Percentiles rank a stretch among this genome's conserved stretches.
These are phyloP conservation scores for Schizotus pectinicornis DNA, from an alignment of 2,888 invertebrate species.

Conservation along the genomic window DNA sequence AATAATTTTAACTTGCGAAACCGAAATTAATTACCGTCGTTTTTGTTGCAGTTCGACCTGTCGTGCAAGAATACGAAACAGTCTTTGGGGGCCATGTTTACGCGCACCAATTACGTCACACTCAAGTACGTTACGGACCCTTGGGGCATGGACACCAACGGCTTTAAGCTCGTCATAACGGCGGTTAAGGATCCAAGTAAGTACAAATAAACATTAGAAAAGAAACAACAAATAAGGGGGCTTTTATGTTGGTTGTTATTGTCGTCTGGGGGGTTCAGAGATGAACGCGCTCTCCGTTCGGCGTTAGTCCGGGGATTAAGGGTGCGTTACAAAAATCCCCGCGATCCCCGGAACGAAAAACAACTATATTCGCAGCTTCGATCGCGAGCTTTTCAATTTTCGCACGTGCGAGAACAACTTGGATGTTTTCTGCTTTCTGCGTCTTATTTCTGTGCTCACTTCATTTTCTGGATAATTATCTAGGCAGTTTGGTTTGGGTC, in stretches of 20 bases:
- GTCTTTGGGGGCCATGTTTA: conserved; percentile 86
- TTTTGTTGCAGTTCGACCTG: conserved; percentile 78
- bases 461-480: too few species aligned
- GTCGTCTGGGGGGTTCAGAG: neutral
- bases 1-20: neutral
- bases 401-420: too few species aligned
- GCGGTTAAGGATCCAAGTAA: conserved; percentile 93
- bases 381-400: too few species aligned
- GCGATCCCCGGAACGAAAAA: too few species aligned
- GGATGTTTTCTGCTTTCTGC: too few species aligned
- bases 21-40: neutral
- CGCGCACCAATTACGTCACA: conserved; percentile 92
- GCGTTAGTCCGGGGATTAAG: neutral
- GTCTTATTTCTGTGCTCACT: too few species aligned
- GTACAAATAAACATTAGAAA: conserved; percentile 55
- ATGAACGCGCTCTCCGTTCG: neutral
- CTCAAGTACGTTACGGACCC: conserved; percentile 92
- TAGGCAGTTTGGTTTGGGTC: neutral
- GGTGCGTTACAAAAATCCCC: neutral
- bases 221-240: too few species aligned
- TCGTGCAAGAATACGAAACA: conserved; percentile 91
- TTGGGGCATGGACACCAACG: conserved; percentile 91
- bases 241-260: too few species aligned
- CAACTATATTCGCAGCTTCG: too few species aligned
- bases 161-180: conserved; percentile 92